phyloP scores from a whole-genome alignment of 2,888 invertebrate genomes.

The Fissipunctia ypsillon region DNA sequence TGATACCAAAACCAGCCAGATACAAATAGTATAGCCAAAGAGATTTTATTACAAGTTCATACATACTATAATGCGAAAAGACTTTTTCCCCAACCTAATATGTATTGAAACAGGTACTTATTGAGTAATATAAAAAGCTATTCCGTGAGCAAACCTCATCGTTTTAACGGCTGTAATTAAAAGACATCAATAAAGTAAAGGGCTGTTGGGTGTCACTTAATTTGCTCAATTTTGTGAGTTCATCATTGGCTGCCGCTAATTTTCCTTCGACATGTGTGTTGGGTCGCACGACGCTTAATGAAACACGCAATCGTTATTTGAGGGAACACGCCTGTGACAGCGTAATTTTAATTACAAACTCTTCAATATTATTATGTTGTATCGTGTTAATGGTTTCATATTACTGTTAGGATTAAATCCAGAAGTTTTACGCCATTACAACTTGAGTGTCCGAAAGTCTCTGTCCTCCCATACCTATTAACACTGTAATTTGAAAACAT shows the following conservation, averaged over 20 bases:
- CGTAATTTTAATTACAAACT: slow-evolving; percentile 58
- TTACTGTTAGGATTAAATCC: slow-evolving; percentile 13
- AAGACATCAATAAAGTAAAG: slow-evolving; percentile 71
- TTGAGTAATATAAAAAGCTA: slow-evolving; percentile 36
- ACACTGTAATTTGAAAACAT: too few relatives aligned
- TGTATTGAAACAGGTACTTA: slow-evolving; percentile 5
- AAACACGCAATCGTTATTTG: slow-evolving; percentile 53
- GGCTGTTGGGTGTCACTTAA: slow-evolving; percentile 73
- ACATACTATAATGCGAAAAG: too few relatives aligned
- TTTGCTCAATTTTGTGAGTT: slow-evolving; percentile 74
- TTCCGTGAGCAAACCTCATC: slow-evolving; percentile 41
- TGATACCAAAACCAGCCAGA: too few relatives aligned
- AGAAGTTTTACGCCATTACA: not conserved
- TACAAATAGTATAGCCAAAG: too few relatives aligned
- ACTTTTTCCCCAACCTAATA: too few relatives aligned
- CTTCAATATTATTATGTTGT: slow-evolving; percentile 43
- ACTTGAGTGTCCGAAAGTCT: too few relatives aligned
- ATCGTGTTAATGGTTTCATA: slow-evolving; percentile 30
- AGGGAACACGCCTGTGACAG: slow-evolving; percentile 43
- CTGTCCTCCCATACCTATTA: too few relatives aligned
- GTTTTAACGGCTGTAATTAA: slow-evolving; percentile 71
- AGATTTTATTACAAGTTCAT: too few relatives aligned
- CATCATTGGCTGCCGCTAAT: slow-evolving; percentile 73
- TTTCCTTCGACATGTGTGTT: slow-evolving; percentile 72
- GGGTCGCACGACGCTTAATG: slow-evolving; percentile 76